Evolutionary conservation across 2,888 invertebrate genomes (phyloP).

Genomic region (Lepas anatifera): DNA sequence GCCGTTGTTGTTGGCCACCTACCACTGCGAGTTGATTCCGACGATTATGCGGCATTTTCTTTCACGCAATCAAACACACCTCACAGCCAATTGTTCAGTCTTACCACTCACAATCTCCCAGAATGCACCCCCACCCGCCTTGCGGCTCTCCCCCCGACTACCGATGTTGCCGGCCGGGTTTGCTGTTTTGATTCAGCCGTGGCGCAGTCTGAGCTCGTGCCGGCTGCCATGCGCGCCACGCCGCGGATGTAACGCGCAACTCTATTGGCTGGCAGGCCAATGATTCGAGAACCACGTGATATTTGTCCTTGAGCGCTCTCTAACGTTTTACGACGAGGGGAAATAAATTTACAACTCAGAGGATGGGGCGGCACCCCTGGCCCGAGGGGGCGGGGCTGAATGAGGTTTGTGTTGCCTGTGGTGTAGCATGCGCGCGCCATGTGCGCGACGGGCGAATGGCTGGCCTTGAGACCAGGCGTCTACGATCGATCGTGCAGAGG

Average conservation of each 20-base stretch:
- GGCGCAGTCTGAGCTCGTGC: slow-evolving; percentile 28
- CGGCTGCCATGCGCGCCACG: slow-evolving; percentile 26
- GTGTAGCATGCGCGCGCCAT: too few relatives aligned
- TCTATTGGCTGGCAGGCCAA: background rate
- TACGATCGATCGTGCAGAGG: too few relatives aligned
- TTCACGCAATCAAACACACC: background rate
- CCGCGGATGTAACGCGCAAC: background rate
- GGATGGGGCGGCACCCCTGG: too few relatives aligned
- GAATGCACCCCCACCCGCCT: background rate
- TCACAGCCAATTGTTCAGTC: background rate
- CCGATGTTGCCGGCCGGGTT: background rate
- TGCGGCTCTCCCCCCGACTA: background rate
- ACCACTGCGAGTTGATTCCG: slow-evolving; percentile 17
- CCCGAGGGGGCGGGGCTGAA: too few relatives aligned
- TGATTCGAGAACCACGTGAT: background rate
- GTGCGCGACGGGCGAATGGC: too few relatives aligned
- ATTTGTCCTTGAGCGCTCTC: background rate
- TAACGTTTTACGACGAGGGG: background rate
- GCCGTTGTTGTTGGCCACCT: slow-evolving; percentile 20
- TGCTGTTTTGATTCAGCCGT: slow-evolving; percentile 32
- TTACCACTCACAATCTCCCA: background rate
- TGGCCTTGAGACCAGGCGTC: too few relatives aligned
- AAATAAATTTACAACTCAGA: slow-evolving; percentile 9
- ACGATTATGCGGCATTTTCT: slow-evolving; percentile 24
- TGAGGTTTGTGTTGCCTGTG: too few relatives aligned